These are phyloP conservation scores for Pachyuromys duprasi DNA, from an alignment of 2,797 vertebrate species.

Conservation along the genomic window DNA sequence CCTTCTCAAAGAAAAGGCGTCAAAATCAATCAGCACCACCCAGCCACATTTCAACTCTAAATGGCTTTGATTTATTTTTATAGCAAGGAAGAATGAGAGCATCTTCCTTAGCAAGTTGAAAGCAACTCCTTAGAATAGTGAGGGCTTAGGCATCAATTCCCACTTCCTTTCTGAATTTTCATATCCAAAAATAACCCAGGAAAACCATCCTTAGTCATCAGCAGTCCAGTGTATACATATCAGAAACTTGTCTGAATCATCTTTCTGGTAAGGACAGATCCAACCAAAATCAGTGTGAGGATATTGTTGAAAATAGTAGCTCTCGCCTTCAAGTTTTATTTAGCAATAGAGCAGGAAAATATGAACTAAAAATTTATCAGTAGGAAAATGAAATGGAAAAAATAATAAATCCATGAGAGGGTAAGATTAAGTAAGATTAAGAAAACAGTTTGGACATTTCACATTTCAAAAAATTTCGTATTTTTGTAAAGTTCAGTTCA, in stretches of 20 bases:
- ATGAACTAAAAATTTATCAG: not conserved
- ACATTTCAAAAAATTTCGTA: slow-evolving; percentile 58
- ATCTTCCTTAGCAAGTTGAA: not conserved
- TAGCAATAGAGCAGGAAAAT: not conserved
- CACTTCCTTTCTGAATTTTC: not conserved
- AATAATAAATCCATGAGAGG: not conserved
- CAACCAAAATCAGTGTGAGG: not conserved
- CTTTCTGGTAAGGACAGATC: slow-evolving; percentile 39
- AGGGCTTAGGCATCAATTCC: not conserved
- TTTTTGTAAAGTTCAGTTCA: not conserved
- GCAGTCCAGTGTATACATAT: not conserved
- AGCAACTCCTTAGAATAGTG: not conserved
- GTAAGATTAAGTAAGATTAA: not conserved
- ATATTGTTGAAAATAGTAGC: slow-evolving; percentile 4
- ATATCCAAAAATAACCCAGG: slow-evolving; percentile 21
- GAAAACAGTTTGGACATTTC: slow-evolving; percentile 20
- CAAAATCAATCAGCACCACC: not conserved
- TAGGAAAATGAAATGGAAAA: not conserved
- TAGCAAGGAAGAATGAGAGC: not conserved
- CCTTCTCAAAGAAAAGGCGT: not conserved
- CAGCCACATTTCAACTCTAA: not conserved
- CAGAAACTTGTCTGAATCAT: slow-evolving; percentile 41
- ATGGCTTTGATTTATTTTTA: slow-evolving; percentile 6
- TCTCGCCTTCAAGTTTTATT: slow-evolving; percentile 18
- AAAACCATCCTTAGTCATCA: slow-evolving; percentile 47